These are phyloP conservation scores for Diarsia mendica DNA, from an alignment of 2,888 invertebrate species.

Conservation along the genomic window DNA sequence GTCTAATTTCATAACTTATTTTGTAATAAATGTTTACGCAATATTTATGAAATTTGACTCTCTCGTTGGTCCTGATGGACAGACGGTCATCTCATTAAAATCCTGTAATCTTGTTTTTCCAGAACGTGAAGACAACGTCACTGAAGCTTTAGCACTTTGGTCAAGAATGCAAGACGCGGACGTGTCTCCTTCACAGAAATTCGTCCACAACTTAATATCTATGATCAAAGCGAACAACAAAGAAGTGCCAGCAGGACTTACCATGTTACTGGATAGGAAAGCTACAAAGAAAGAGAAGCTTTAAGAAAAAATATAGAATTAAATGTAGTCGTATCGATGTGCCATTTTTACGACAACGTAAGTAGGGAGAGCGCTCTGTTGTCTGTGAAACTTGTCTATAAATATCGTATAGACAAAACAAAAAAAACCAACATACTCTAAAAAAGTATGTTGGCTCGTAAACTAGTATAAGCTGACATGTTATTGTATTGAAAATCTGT, in stretches of 20 bases:
- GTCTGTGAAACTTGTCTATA: neutral
- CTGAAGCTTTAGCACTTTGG: constrained; percentile 85
- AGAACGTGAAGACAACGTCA: constrained; percentile 88
- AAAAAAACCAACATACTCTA: no score
- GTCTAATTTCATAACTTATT: no score
- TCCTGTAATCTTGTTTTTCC: constrained; percentile 60
- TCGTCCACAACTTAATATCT: constrained; percentile 79
- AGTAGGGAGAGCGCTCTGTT: neutral
- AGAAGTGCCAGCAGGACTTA: constrained; percentile 77
- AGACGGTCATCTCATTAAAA: no score
- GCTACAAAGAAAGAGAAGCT: constrained; percentile 68
- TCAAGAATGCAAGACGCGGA: constrained; percentile 85
- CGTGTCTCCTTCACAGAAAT: constrained; percentile 81
- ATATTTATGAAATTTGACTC: no score
- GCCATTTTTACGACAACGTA: neutral
- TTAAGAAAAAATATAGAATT: neutral
- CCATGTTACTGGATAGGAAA: constrained; percentile 63
- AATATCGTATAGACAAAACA: neutral
- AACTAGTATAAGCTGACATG: neutral
- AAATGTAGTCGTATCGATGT: neutral
- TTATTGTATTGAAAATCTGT: neutral
- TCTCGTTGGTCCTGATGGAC: no score
- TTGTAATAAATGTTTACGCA: no score
- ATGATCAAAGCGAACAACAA: constrained; percentile 81
- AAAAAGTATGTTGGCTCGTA: no score